Conservation (phyloP, 2,888 invertebrate species). For the Nomada fabriciana region DNA sequence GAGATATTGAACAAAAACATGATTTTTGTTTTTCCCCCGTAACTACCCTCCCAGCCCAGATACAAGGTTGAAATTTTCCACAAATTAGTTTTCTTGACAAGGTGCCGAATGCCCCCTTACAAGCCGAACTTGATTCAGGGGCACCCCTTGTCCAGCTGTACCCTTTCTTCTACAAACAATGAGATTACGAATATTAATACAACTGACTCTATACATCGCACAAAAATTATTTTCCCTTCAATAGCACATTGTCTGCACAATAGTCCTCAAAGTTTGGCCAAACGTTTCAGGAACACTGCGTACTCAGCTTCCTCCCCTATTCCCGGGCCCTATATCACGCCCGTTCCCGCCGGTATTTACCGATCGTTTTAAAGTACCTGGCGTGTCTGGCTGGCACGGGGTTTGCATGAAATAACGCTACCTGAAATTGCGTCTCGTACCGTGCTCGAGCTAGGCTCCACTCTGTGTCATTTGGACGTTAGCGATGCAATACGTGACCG, state of each 20-base stretch:
- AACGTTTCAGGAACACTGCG: background rate
- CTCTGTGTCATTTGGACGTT: conserved; percentile 61
- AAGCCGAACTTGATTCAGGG: too few relatives aligned
- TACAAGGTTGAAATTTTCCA: too few relatives aligned
- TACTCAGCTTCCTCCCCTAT: conserved; percentile 15
- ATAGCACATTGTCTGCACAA: background rate
- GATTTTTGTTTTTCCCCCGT: too few relatives aligned
- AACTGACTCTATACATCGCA: background rate
- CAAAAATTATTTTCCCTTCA: background rate
- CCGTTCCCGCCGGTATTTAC: conserved; percentile 53
- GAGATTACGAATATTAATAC: too few relatives aligned
- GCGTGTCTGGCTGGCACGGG: conserved; percentile 63
- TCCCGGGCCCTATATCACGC: conserved; percentile 15
- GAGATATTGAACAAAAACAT: too few relatives aligned
- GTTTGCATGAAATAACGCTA: conserved; percentile 60
- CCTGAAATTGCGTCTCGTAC: conserved; percentile 58
- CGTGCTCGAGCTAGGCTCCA: background rate
- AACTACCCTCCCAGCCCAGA: too few relatives aligned
- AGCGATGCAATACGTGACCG: conserved; percentile 51
- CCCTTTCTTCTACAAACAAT: too few relatives aligned
- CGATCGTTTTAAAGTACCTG: conserved; percentile 65
- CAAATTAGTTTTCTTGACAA: too few relatives aligned
- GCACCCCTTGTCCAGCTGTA: too few relatives aligned
- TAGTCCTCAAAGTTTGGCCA: background rate
- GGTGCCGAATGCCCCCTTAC: too few relatives aligned